Base-by-base conservation (phyloP, 2,797 vertebrate species). In the Ispidina lecontei region DNA sequence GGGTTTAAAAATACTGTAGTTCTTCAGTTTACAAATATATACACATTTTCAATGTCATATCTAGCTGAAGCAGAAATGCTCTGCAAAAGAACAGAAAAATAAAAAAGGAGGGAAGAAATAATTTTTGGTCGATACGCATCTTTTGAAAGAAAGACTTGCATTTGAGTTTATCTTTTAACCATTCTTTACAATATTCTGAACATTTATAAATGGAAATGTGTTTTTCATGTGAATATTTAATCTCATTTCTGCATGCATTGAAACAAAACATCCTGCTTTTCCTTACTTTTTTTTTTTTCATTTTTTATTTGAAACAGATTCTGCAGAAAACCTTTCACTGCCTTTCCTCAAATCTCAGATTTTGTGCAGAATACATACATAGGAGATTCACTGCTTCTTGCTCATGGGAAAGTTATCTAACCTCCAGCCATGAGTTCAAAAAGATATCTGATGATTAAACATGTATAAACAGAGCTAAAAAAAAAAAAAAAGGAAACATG, bases 371-470 rank as follows among this genome's bases (percentile, higher is more conserved):
- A 75, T 52, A 37, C 33, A 58, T 39, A 51, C 21, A 68, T 44
- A n/a, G 68, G 13, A 63, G 70, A 87, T 67, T 80, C 47, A 47
- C 14, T 70, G 55, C 35, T 72, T 65, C 59, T 95, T 69, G 79
- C 18, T 92, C 89, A 95, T 94, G 94, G 89, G 95, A 95, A 95
- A 95, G 69, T 80, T 80, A 85, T 91, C 92, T 89, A 94, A 84
- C 80, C 51, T 83, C 72, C 0, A 1, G 85, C 64, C 62, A 87
- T 58, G 43, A 94, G 89, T 93, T 95, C 92, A 95, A 87, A 94
- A 91, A 89, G 79, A 92, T 82, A 73, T 83, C 87, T 87, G 55
- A 74, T 95, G 92, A 96, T 89, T 93, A 93, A 94, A 95, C 89
- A 91, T 93, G 82, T 91, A 85, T 92, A 96, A 95, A 95, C 92